These are phyloP conservation scores for Myathropa florea DNA, from an alignment of 2,888 invertebrate genomes.

Conservation along the genomic window DNA sequence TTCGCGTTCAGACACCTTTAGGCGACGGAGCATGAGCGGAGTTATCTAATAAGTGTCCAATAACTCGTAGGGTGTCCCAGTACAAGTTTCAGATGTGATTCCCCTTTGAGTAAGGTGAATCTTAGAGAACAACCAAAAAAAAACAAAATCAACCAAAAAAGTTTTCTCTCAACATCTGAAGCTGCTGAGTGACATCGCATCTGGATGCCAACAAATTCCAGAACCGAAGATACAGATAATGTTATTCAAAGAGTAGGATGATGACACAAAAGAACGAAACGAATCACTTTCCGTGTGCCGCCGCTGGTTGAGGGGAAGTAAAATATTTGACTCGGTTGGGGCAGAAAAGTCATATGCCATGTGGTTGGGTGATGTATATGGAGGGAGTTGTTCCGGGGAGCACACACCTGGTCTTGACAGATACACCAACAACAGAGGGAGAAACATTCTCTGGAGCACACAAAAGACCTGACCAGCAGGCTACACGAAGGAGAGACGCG, in stretches of 20 bases:
- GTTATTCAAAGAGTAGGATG: conserved; percentile 48
- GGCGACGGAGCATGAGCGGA: not conserved
- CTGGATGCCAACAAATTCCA: conserved; percentile 51
- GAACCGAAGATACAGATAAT: conserved; percentile 50
- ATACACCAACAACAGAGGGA: conserved; percentile 49
- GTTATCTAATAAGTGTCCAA: conserved; percentile 48
- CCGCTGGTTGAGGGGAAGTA: not conserved
- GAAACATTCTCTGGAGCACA: conserved; percentile 19
- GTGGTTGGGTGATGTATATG: not conserved
- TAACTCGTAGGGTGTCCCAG: conserved; percentile 34
- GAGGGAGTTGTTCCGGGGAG: conserved; percentile 18
- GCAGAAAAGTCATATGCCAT: conserved; percentile 28
- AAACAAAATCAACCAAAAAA: conserved; percentile 12
- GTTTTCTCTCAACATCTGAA: conserved; percentile 40
- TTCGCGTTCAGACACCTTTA: not conserved
- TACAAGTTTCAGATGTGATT: conserved; percentile 12
- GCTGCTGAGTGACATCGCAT: conserved; percentile 57
- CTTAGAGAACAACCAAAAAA: conserved; percentile 10
- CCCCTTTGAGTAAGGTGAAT: conserved; percentile 54
- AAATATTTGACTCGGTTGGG: conserved; percentile 34
- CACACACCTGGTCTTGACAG: conserved; percentile 62
- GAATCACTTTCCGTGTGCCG: conserved; percentile 32
- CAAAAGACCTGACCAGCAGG: conserved; percentile 2
- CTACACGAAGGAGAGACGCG: conserved; percentile 36
- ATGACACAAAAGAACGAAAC: conserved; percentile 63